Evolutionary conservation across 2,797 vertebrate genomes (phyloP), one percentile per base, ranked within the genome.

Genomic region (Capromys pilorides): DNA sequence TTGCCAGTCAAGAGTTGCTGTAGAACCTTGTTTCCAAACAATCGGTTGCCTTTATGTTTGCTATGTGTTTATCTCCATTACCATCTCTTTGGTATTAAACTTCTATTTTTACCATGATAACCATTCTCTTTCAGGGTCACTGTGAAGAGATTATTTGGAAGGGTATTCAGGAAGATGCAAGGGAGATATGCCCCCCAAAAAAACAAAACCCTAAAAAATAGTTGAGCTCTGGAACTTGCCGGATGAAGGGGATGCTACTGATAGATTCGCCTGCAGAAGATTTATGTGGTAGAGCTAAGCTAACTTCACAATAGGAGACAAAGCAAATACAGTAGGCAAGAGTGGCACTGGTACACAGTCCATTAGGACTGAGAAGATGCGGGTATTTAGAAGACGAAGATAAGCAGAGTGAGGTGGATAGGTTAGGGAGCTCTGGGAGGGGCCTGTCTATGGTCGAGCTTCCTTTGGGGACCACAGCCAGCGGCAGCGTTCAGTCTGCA

Each of bases 391-490:
- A 51, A 13, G 51, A 51, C 10, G 12, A 51, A 51, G 51, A 51
- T 9, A 10, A 95, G 73, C 33, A 51, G 24, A n/a, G 18, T 7
- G 21, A 24, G 67, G 28, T 8, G 79, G 14, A 33, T 6, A 13
- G 14, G 16, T 49, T 49, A n/a, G 18, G 2, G 9, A 80, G 69
- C 2, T 36, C 4, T 21, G 19, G 6, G 16, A 26, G 36, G 2
- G 45, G 9, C 39, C 33, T n/a, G 28, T 24, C 0, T 64, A 6
- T 66, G 33, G 0, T 12, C 1, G n/a, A 31, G 0, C 2, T 4
- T 31, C 14, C 71, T 83, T 22, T 66, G 36, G 36, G 33, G 77
- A 62, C 33, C 2, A 31, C 5, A 81, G 67, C 28, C 6, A 26
- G 19, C 7, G 7, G 1, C 7, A 36, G n/a, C 81, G 41, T 75